Percentiles rank a stretch among this genome's conserved stretches.
phyloP scores from a whole-genome alignment of 2,888 invertebrate genomes.

The Coelinius sp. region DNA sequence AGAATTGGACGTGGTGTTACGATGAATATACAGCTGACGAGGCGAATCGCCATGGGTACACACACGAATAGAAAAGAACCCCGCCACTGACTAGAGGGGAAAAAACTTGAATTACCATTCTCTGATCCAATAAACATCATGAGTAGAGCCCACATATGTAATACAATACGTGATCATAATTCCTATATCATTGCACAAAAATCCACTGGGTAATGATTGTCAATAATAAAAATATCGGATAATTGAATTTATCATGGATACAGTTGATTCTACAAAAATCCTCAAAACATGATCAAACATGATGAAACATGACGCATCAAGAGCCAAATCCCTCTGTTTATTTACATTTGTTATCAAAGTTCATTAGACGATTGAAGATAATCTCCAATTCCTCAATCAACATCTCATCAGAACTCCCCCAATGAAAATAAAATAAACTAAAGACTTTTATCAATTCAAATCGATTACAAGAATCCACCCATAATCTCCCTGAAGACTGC shows the following conservation, averaged over 20 bases:
- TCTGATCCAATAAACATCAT: slow-evolving; percentile 33
- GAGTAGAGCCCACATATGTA: slow-evolving; percentile 20
- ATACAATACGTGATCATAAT: slow-evolving; percentile 21
- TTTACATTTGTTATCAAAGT: slow-evolving; percentile 7
- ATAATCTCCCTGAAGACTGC: not conserved
- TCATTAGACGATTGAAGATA: slow-evolving; percentile 3
- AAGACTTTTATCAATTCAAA: not conserved
- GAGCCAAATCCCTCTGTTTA: not conserved
- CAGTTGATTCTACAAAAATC: slow-evolving; percentile 2
- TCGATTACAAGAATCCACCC: not conserved
- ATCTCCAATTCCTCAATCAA: not conserved
- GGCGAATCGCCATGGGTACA: slow-evolving; percentile 32
- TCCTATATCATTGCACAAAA: slow-evolving; percentile 1
- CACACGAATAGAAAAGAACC: slow-evolving; percentile 19
- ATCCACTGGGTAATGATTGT: not conserved
- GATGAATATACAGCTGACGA: slow-evolving; percentile 42
- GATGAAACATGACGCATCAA: not conserved
- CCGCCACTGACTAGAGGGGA: not conserved
- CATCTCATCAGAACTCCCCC: not conserved
- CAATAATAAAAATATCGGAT: slow-evolving; percentile 9
- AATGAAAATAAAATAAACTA: not conserved
- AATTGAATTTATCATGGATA: slow-evolving; percentile 2
- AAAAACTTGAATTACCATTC: slow-evolving; percentile 14
- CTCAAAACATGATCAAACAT: slow-evolving; percentile 1
- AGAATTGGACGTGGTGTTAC: slow-evolving; percentile 15